Conservation (phyloP, 2,113 vertebrate species). For the Stercorarius parasiticus region DNA sequence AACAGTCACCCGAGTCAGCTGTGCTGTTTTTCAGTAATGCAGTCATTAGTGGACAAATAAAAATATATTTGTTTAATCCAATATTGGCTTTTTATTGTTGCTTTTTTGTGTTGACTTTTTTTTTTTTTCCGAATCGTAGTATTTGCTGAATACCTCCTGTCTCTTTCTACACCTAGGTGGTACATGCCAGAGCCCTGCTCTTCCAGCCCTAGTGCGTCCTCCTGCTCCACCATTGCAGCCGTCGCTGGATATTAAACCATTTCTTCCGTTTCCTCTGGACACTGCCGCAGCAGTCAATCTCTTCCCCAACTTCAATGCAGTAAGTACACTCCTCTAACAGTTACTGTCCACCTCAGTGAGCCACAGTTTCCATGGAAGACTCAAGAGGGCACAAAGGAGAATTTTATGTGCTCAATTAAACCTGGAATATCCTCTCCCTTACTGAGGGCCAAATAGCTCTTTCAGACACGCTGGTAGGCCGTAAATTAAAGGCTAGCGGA, state of each 20-base stretch:
- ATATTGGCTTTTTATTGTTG: background rate
- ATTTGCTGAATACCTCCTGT: conserved; percentile 29
- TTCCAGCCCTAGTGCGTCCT: conserved; percentile 90
- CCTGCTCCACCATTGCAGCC: conserved; percentile 84
- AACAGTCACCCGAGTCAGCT: background rate
- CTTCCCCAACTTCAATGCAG: conserved; percentile 91
- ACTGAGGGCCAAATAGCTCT: background rate
- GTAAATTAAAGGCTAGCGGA: conserved; percentile 9
- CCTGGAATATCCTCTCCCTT: background rate
- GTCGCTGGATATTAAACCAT: conserved; percentile 90
- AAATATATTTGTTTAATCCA: background rate
- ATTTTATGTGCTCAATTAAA: conserved; percentile 12
- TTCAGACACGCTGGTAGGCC: background rate
- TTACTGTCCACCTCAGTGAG: background rate
- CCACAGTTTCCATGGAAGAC: background rate
- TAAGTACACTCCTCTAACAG: conserved; percentile 75
- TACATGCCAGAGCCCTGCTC: conserved; percentile 91
- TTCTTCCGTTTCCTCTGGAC: conserved; percentile 91
- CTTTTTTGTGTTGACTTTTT: background rate
- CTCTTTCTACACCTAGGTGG: conserved; percentile 79
- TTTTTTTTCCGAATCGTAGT: background rate
- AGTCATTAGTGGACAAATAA: background rate
- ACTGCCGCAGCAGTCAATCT: conserved; percentile 85
- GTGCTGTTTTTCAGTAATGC: background rate
- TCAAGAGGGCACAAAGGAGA: background rate